phyloP scores from a whole-genome alignment of 2,113 vertebrate genomes.

The Natator depressus region DNA sequence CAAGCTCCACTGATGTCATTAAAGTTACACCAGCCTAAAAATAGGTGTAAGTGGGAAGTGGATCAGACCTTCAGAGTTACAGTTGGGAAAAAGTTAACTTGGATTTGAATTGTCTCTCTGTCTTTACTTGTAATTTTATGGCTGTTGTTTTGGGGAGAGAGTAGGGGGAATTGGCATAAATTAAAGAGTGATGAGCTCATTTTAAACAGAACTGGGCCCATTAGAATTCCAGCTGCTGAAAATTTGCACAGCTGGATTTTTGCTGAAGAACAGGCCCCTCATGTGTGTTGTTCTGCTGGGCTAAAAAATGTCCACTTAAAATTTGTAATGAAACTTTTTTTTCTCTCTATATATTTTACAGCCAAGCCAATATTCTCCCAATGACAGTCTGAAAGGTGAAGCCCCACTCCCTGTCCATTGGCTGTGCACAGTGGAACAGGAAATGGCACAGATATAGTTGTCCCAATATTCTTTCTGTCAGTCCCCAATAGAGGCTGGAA shows the following conservation, averaged over 20 bases:
- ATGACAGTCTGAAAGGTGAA: slow-evolving; percentile 16
- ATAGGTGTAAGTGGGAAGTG: neutral
- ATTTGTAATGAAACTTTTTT: slow-evolving; percentile 58
- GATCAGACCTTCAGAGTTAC: neutral
- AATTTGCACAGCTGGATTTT: slow-evolving; percentile 63
- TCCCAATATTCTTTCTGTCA: neutral
- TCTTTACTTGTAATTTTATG: neutral
- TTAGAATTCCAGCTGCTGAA: slow-evolving; percentile 77
- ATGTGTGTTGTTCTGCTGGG: slow-evolving; percentile 45
- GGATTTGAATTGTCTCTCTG: slow-evolving; percentile 12
- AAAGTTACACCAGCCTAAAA: neutral
- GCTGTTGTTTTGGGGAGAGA: slow-evolving; percentile 12
- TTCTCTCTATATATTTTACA: neutral
- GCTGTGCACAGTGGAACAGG: neutral
- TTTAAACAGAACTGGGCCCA: slow-evolving; percentile 65
- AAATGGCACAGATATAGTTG: neutral
- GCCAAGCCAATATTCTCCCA: neutral
- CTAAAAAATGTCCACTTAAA: slow-evolving; percentile 58
- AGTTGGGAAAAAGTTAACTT: neutral
- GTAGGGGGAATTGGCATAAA: slow-evolving; percentile 38
- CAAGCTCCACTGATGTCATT: neutral
- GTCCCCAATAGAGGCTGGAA: neutral
- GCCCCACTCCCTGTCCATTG: neutral
- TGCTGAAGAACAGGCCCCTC: slow-evolving; percentile 51
- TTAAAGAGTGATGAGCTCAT: slow-evolving; percentile 54